Base-by-base conservation (phyloP, 2,888 invertebrate genomes). In the Caradrina kadenii region DNA sequence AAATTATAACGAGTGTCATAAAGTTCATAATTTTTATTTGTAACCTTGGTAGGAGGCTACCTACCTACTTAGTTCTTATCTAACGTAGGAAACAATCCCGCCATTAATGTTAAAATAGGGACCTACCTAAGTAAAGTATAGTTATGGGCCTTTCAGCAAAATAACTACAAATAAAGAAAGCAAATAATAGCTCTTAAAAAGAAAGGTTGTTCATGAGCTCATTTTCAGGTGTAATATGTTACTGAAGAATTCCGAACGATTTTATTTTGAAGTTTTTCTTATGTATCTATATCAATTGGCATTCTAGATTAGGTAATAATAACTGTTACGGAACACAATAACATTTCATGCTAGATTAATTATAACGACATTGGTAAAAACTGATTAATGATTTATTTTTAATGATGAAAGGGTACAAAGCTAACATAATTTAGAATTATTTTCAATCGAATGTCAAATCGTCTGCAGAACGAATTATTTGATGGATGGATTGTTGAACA, bases 401-500 rank as follows among this genome's bases (percentile, higher is more conserved):
- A 80, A 69, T 72, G 74, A 77, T 78, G 63, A 82, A 86, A 80
- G 76, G 79, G 84, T 86, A 82, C 81, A 81, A 80, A 80, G 61
- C 63, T 70, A 78, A 83, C 79, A 83, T 80, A 85, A 81, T 77
- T 68, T 70, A 77, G 70, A 86, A 86, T 83, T 73, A 72, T 67
- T 67, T 77, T 54, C 52, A 81, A 76, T 84, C 76, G 68, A 86
- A 88, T 84, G 83, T 87, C 79, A 85, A 86, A 87, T 80, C 76
- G 68, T 88, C 88, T 80, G 90, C 88, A 88, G 91, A 95, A 93
- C 95, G 86, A 95, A 95, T 92, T 45, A 77, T 86, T 88, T 94
- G 94, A 96, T 94, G 69, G 92, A 95, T 95, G 84, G 86, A 88
- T 82, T 89, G 86, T 88, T 88, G 85, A 86, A 87, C 79, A 88